phyloP scores from a whole-genome alignment of 2,888 invertebrate genomes.

The Spicauda simplicius region DNA sequence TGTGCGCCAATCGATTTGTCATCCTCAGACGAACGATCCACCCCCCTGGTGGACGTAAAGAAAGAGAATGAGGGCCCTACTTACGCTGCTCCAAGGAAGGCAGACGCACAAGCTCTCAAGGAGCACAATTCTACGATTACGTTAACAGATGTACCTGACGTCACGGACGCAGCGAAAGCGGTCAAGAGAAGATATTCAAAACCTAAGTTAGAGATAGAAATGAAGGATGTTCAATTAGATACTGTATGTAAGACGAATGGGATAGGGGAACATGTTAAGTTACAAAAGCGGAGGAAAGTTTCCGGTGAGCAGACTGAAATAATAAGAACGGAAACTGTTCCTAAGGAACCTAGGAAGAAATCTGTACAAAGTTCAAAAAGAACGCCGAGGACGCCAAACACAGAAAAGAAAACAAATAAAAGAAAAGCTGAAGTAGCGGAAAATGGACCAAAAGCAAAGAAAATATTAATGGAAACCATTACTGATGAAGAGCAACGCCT shows the following conservation, averaged over 20 bases:
- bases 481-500: constrained; percentile 63
- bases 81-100: constrained; percentile 65
- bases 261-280: constrained; percentile 81
- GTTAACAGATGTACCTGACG: constrained; percentile 55
- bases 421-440: constrained; percentile 67
- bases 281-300: constrained; percentile 82
- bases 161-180: constrained; percentile 63
- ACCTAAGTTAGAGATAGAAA: constrained; percentile 78
- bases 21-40: constrained; percentile 76
- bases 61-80: constrained; percentile 79
- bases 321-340: constrained; percentile 58
- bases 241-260: constrained; percentile 77
- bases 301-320: constrained; percentile 69
- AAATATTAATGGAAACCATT: constrained; percentile 57
- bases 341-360: constrained; percentile 67
- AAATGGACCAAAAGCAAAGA: constrained; percentile 61
- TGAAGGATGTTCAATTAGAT: constrained; percentile 77
- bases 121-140: constrained; percentile 69
- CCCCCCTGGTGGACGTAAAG: constrained; percentile 75
- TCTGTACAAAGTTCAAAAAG: constrained; percentile 55
- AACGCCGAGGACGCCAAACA: constrained; percentile 58
- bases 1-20: constrained; percentile 79
- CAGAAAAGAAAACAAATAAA: constrained; percentile 74
- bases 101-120: constrained; percentile 73
- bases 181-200: constrained; percentile 75